Percentiles rank a stretch among this genome's conserved stretches.
These are phyloP conservation scores for Lamellibrachia satsuma DNA, from an alignment of 2,888 invertebrate genomes.

Conservation along the genomic window DNA sequence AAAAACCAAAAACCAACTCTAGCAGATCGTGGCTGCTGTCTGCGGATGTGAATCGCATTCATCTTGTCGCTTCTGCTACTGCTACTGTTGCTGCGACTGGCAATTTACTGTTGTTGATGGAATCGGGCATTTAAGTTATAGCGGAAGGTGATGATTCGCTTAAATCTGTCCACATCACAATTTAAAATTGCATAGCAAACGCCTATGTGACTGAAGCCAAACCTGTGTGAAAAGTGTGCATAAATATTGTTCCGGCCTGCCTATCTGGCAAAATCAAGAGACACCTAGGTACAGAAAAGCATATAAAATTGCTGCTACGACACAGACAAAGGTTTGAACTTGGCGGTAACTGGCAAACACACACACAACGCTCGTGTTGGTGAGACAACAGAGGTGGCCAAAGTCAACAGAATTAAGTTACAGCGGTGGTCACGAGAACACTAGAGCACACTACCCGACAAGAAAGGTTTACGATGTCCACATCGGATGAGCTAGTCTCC, in stretches of 20 bases:
- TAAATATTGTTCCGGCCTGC: neutral
- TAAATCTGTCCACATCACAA: neutral
- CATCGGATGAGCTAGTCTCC: neutral
- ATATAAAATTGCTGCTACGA: neutral
- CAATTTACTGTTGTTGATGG: neutral
- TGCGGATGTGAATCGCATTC: neutral
- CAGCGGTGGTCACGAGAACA: neutral
- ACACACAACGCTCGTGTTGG: neutral
- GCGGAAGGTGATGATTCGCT: neutral
- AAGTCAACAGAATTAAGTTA: neutral
- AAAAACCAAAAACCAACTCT: neutral
- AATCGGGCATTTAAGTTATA: neutral
- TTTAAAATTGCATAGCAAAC: slow-evolving; percentile 11
- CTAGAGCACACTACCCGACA: neutral
- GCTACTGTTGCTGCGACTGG: neutral
- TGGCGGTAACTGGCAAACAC: neutral
- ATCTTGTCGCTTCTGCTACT: neutral
- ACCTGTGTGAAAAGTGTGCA: neutral
- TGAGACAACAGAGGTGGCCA: neutral
- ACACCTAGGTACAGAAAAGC: neutral
- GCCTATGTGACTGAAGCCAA: neutral
- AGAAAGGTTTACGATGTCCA: slow-evolving; percentile 1
- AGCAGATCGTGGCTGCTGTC: neutral
- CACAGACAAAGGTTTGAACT: neutral
- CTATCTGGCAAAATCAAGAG: neutral